Evolutionary conservation across 2,888 invertebrate species (phyloP), one percentile per base, ranked within the genome.

Genomic region (Drosophila imparisetae): DNA sequence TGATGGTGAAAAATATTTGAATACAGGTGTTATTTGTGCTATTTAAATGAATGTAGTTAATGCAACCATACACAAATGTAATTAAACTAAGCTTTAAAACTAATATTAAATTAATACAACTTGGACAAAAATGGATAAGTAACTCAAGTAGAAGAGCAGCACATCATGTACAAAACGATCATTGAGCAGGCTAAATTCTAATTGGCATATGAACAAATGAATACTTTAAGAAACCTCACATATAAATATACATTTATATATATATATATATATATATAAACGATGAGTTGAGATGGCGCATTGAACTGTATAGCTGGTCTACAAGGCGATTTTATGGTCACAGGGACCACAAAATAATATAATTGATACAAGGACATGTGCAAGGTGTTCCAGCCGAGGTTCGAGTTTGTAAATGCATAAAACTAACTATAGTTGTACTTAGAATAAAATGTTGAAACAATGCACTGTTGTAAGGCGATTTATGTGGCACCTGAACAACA

Each of bases 1-100:
- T 65, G 79, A 86, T 86, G 85, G 85, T 86, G 85, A 86, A 86
- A 78, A 66, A 82, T 55, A 67, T 78, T 83, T 86, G 68, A 78
- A 83, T 88, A 80, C 90, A 91, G 89, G 84, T 84, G 86, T 80
- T 80, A 88, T 78, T 67, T 84, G 90, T 89, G 90, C 90, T 90
- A 86, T 83, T 84, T 81, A 83, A 78, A 70, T 62, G 69, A 73
- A 80, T 24, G 82, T 86, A 83, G 80, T 77, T 78, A 72, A 66
- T 53, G 52, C 52, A 75, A 72, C 48, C 34, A 27, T 68, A 63
- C 72, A 63, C 52, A 73, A 77, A 77, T 73, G 49, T 73, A 67
- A 49, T 60, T 67, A 71, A 54, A 50, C 29, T 75, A 76, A 80
- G 78, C 68, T 58, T 78, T 79, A 76, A 67, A 68, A 52, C 10